Base-by-base conservation (phyloP, 1,140 invertebrate genomes). In the Atta cephalotes region DNA sequence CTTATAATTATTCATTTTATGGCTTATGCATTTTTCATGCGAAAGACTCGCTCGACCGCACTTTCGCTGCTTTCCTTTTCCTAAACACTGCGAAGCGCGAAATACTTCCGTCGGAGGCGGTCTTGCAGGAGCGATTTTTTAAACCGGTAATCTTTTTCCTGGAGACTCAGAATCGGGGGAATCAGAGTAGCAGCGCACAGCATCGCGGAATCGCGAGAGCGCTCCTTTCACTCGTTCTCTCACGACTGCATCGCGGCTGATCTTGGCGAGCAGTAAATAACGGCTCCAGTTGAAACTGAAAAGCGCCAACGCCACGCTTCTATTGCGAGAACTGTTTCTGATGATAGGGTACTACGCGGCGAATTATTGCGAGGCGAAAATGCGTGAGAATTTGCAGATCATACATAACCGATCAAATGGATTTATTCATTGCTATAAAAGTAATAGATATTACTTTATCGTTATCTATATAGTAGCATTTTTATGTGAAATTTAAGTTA, bases 181-280 rank as follows among this genome's bases (percentile, higher is more conserved):
- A n/a, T 60, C 65, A 7, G 51, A 45, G 21, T 31, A 14, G 35
- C 12, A 31, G 31, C 12, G 39, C 18, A 86, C 88, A 90, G 90
- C 88, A 91, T 91, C 88, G 71, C 62, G 80, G 89, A 91, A 88
- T 91, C 79, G 18, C 65, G 86, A 88, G 80, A 56, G 65, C 87
- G 89, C 90, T 91, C 93, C 93, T 93, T 94, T 94, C 93, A 93
- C 93, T 89, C 70, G 63, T 89, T 93, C 91, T 92, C 91, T 88
- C 92, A 90, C 91, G 93, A 90, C 90, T 28, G 49, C 65, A 91
- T 90, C 92, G 92, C 92, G 89, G 88, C 78, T 89, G 78, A 85
- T 79, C 76, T 84, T 87, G 58, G 62, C 58, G 68, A 74, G 63
- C 89, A 85, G 88, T 91, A 89, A 18, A 68, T 89, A 93, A 93